Conservation (phyloP, 2,888 invertebrate species). For the Conomelus anceps region DNA sequence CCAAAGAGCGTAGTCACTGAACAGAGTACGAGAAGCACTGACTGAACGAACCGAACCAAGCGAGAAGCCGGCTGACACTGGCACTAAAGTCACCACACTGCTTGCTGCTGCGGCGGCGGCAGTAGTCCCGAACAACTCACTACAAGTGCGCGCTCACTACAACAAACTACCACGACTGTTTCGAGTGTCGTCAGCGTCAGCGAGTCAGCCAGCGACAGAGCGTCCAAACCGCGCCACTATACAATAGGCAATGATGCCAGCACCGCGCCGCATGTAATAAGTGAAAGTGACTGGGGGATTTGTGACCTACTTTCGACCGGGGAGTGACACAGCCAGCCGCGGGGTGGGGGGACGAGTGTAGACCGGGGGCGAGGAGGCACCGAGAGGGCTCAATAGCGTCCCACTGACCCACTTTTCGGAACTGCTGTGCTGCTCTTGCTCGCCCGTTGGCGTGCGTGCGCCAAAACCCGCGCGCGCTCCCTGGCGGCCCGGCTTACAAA, state of each 20-base stretch:
- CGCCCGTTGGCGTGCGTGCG: conserved; percentile 13
- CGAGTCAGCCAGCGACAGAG: not conserved
- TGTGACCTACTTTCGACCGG: conserved; percentile 37
- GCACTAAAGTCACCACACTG: not conserved
- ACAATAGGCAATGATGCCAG: conserved; percentile 58
- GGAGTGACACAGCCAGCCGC: conserved; percentile 56
- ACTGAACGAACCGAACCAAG: conserved; percentile 70
- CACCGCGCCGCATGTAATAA: conserved; percentile 70
- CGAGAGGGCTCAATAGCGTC: conserved; percentile 29
- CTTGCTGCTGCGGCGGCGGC: not conserved
- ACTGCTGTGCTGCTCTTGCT: too few species aligned
- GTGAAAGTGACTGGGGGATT: conserved; percentile 73
- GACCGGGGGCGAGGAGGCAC: too few species aligned
- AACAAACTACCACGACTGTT: not conserved
- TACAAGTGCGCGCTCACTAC: not conserved
- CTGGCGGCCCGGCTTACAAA: conserved; percentile 37
- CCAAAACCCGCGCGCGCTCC: not conserved
- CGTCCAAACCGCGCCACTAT: conserved; percentile 41
- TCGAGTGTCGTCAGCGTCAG: not conserved
- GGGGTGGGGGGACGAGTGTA: too few species aligned
- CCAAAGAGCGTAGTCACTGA: not conserved
- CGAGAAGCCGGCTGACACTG: conserved; percentile 79
- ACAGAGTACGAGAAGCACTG: conserved; percentile 41
- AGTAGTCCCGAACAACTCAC: not conserved
- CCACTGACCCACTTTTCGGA: conserved; percentile 33